Conservation (phyloP, 37 sponge, comb jelly and placozoan genomes). For the Petrosia ficiformis region DNA sequence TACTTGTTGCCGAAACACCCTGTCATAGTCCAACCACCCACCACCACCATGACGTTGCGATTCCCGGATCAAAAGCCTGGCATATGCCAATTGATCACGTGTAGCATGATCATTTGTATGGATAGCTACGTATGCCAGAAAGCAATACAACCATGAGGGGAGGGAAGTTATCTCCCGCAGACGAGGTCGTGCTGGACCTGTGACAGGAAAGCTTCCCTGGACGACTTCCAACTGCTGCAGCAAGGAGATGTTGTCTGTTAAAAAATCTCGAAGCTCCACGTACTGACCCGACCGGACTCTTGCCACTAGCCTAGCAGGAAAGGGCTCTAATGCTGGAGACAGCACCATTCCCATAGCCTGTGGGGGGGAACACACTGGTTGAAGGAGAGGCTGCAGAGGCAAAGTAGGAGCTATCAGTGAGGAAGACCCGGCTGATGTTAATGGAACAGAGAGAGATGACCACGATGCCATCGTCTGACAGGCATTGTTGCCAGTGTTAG, state of each 20-base stretch:
- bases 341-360: not conserved
- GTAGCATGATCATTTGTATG: not conserved
- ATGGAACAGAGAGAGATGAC: too few relatives aligned
- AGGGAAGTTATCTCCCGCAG: conserved; percentile 6
- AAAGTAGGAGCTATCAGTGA: not conserved
- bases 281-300: not conserved
- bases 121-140: conserved; percentile 4
- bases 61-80: conserved; percentile 9
- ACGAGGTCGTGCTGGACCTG: not conserved
- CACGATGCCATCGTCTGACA: too few relatives aligned
- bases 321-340: not conserved
- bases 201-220: not conserved
- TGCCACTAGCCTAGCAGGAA: not conserved
- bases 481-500: too few relatives aligned
- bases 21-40: conserved; percentile 9
- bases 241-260: not conserved
- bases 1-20: not conserved
- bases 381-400: too few relatives aligned
- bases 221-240: not conserved
- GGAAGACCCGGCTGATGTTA: too few relatives aligned
- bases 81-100: conserved; percentile 3
- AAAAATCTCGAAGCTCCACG: not conserved
- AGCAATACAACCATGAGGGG: conserved; percentile 1
- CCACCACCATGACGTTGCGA: conserved; percentile 7
- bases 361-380: too few relatives aligned